Percentiles rank a stretch among this genome's conserved stretches.
Conservation (phyloP, 2,113 vertebrate genomes). For the Alethe diademata region DNA sequence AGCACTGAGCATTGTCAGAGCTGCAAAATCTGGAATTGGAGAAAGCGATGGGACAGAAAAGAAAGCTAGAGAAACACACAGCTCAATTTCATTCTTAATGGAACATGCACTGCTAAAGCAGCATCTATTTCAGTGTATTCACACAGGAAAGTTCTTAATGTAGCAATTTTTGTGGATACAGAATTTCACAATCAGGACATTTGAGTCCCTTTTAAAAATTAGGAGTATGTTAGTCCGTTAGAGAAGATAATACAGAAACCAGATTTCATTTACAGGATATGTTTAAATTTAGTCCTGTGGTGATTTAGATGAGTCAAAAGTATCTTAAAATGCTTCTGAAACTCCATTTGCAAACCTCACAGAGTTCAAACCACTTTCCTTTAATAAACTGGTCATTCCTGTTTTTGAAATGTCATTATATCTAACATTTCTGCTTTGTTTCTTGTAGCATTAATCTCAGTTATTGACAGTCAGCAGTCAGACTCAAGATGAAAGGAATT, state of each 20-base stretch:
- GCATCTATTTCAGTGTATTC: neutral
- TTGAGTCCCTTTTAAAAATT: neutral
- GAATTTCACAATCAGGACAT: neutral
- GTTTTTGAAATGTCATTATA: constrained; percentile 43
- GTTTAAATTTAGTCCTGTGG: constrained; percentile 14
- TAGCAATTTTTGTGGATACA: neutral
- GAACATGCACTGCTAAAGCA: neutral
- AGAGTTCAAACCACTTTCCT: constrained; percentile 39
- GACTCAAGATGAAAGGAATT: constrained; percentile 44
- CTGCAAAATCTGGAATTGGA: neutral
- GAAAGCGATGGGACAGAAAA: neutral
- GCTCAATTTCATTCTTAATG: neutral
- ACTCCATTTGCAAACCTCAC: neutral
- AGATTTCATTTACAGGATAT: neutral
- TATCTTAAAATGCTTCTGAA: constrained; percentile 20
- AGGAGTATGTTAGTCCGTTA: neutral
- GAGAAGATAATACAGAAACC: neutral
- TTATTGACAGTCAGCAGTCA: constrained; percentile 36
- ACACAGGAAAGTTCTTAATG: neutral
- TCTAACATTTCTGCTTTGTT: constrained; percentile 50
- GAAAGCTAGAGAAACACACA: neutral
- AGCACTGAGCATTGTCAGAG: neutral
- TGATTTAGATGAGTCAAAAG: neutral
- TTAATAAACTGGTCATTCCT: constrained; percentile 46
- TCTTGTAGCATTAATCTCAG: constrained; percentile 33